Percentiles rank a stretch among this genome's conserved stretches.
phyloP scores from a whole-genome alignment of 1,140 invertebrate species.

The Fopius arisanus region DNA sequence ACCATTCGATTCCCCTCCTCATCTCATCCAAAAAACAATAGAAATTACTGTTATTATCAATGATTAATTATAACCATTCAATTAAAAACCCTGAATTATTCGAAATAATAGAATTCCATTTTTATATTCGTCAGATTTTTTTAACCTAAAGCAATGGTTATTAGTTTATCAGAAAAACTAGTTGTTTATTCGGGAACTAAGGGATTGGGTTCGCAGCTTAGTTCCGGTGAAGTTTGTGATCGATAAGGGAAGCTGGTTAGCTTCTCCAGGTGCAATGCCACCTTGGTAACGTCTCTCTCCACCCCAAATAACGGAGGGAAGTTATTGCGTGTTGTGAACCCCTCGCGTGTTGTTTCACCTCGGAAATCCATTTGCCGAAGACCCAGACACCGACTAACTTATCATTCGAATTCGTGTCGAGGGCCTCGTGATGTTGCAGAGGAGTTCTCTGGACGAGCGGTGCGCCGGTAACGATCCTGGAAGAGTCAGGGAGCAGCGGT shows the following conservation, averaged over 20 bases:
- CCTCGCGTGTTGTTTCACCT: background rate
- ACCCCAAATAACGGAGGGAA: background rate
- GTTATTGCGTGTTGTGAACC: background rate
- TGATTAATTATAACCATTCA: no score
- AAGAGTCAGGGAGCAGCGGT: conserved; percentile 25
- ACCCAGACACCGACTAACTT: background rate
- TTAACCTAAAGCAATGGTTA: background rate
- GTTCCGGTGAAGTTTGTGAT: background rate
- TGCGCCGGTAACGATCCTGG: conserved; percentile 31
- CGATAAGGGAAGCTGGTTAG: conserved; percentile 32
- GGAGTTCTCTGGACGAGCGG: conserved; percentile 35
- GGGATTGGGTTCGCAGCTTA: no score
- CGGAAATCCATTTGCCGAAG: background rate
- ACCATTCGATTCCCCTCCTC: no score
- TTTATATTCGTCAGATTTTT: background rate
- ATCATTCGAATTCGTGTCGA: background rate
- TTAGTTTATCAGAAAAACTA: background rate
- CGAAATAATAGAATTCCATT: background rate
- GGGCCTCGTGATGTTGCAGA: conserved; percentile 36
- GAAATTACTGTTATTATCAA: no score
- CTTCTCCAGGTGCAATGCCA: conserved; percentile 34
- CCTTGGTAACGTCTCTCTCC: conserved; percentile 33
- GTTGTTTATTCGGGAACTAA: background rate
- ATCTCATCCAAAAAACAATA: no score
- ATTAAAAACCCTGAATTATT: no score